These are phyloP conservation scores for Drosophila greeni DNA, from an alignment of 2,888 invertebrate genomes.

Conservation along the genomic window DNA sequence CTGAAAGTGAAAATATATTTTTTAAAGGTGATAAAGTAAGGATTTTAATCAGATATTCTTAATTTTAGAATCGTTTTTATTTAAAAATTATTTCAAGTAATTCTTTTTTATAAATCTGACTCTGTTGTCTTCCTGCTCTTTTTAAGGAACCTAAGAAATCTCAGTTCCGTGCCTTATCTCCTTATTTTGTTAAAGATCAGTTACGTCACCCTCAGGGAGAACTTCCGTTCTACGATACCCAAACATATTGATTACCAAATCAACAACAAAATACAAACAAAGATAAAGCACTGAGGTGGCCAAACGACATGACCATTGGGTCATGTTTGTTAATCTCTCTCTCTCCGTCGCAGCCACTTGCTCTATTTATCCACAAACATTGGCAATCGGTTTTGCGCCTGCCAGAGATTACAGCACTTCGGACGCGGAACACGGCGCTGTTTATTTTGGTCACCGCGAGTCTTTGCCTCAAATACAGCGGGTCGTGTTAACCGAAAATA, in stretches of 20 bases:
- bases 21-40: background rate
- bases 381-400: conserved; percentile 57
- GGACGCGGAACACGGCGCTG: conserved; percentile 38
- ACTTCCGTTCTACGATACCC: conserved; percentile 55
- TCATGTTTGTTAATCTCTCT: conserved; percentile 52
- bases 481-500: conserved; percentile 63
- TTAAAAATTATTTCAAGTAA: no score
- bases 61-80: background rate
- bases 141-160: background rate
- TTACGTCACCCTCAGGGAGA: conserved; percentile 17
- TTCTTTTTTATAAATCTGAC: no score
- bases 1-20: conserved; percentile 52
- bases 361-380: conserved; percentile 52
- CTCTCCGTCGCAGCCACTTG: conserved; percentile 47
- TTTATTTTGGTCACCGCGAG: conserved; percentile 63
- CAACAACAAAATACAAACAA: conserved; percentile 37
- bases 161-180: conserved; percentile 21
- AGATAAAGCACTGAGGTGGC: conserved; percentile 15
- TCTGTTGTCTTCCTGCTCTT: no score
- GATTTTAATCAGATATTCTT: background rate
- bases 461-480: conserved; percentile 45
- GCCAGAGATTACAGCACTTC: conserved; percentile 59
- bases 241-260: conserved; percentile 64
- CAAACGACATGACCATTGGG: conserved; percentile 37
- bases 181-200: conserved; percentile 1